Evolutionary conservation across 2,113 vertebrate genomes (phyloP).

Genomic region (Entomyzon cyanotis): DNA sequence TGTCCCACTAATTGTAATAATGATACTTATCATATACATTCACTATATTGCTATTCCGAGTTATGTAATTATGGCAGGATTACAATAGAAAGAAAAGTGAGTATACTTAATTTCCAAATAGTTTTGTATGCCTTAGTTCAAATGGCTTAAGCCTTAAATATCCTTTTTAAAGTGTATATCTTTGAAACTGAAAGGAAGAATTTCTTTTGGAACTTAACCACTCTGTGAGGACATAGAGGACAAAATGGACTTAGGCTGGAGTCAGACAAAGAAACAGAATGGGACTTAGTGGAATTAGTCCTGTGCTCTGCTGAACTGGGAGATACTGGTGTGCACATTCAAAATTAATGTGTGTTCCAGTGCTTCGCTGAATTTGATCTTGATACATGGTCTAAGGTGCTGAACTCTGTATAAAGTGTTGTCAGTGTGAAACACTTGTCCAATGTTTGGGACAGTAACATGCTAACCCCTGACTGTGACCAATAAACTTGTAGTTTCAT

Average conservation of each 20-base stretch:
- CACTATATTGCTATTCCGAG: background rate
- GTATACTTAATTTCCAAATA: background rate
- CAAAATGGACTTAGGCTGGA: background rate
- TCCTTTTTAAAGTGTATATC: background rate
- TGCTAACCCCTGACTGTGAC: background rate
- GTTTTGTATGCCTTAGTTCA: background rate
- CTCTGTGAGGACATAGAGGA: background rate
- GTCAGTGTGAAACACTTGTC: background rate
- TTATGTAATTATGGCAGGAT: background rate
- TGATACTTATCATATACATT: background rate
- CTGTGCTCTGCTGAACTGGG: background rate
- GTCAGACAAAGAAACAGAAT: background rate
- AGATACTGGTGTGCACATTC: background rate
- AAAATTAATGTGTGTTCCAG: background rate
- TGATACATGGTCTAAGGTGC: background rate
- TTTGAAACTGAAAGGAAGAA: background rate
- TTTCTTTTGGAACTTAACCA: background rate
- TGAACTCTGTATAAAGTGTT: background rate
- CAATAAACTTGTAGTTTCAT: background rate
- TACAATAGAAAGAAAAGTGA: background rate
- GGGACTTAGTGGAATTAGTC: background rate
- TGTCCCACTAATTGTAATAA: background rate
- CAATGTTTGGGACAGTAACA: background rate
- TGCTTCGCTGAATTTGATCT: background rate
- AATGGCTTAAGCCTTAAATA: background rate